Evolutionary conservation across 2,888 invertebrate genomes (phyloP), one percentile per base, ranked within the genome.

Genomic region (Hartigia nigra): DNA sequence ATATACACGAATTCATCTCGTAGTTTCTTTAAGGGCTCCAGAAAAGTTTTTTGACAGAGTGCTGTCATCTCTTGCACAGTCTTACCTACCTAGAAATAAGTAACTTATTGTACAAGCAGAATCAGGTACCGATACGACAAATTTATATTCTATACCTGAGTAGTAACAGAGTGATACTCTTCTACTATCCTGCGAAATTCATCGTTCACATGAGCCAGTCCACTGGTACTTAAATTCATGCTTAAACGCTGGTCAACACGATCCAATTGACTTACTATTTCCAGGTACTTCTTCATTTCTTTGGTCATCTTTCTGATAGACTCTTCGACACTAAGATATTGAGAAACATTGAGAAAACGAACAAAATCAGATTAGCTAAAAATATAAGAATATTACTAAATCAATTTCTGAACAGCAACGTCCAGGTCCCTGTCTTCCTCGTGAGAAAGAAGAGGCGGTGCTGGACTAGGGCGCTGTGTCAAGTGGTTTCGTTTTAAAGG

Each of bases 141-240:
- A 9, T 32, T 9, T 69, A 23, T 0, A 55, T 55, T 1, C 23
- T 23, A 9, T 55, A 91, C 90, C 86, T 92, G 90, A 23, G 88
- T 88, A 31, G 91, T 91, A 75, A 92, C 91, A 12, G 92, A 92
- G 84, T 92, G 91, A 86, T 93, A 93, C 37, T 92, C 91, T 82
- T 92, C 92, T 0, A 92, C 90, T 31, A 92, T 87, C 32, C 84
- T 87, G 78, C 92, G 88, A 31, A 92, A 89, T 39, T 92, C 89
- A 74, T 91, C 90, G 79, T 89, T 90, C 34, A 91, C 85, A 75
- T 92, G 91, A 69, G 91, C 92, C n/a, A 92, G 81, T 37, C 86
- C 85, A 81, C 91, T 91, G 12, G 88, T 87, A 74, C 91, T 91
- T 34, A 93, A 83, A 85, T 92, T 92, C 4, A 87, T 84, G 34